phyloP scores from a whole-genome alignment of 2,797 vertebrate species.

The Odontamblyopus rebecca region DNA sequence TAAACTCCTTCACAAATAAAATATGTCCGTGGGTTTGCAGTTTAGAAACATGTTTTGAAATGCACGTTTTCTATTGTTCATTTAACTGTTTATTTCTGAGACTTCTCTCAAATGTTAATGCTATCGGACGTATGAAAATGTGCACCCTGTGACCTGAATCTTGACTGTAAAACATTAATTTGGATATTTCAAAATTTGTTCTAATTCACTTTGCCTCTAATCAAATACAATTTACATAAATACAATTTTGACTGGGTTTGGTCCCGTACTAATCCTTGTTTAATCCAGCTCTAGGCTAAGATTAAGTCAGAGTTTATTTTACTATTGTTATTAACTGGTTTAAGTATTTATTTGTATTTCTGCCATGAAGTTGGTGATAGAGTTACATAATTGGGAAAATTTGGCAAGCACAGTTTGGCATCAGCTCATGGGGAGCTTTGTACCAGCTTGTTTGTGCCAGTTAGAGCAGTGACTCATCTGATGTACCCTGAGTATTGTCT shows the following conservation, averaged over 20 bases:
- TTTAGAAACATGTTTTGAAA: not conserved
- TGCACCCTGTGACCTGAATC: not conserved
- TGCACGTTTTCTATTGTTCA: not conserved
- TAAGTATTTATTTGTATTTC: not conserved
- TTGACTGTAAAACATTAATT: not conserved
- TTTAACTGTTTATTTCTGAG: not conserved
- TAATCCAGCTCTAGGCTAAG: no score
- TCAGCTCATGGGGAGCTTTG: not conserved
- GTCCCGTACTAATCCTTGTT: not conserved
- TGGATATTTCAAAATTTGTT: not conserved
- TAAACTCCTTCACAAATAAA: not conserved
- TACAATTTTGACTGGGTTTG: not conserved
- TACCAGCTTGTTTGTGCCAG: not conserved
- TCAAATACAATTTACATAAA: no score
- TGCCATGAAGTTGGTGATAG: not conserved
- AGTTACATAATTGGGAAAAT: not conserved
- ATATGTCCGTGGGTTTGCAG: not conserved
- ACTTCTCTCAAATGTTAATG: not conserved
- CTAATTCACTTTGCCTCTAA: not conserved
- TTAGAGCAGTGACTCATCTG: not conserved
- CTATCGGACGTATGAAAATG: not conserved
- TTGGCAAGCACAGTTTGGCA: not conserved
- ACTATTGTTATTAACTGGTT: not conserved
- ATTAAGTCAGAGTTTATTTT: no score
- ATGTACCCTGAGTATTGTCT: not conserved